Base-by-base conservation (phyloP, 2,113 vertebrate genomes). In the Stomatorhinus ivindoensis region DNA sequence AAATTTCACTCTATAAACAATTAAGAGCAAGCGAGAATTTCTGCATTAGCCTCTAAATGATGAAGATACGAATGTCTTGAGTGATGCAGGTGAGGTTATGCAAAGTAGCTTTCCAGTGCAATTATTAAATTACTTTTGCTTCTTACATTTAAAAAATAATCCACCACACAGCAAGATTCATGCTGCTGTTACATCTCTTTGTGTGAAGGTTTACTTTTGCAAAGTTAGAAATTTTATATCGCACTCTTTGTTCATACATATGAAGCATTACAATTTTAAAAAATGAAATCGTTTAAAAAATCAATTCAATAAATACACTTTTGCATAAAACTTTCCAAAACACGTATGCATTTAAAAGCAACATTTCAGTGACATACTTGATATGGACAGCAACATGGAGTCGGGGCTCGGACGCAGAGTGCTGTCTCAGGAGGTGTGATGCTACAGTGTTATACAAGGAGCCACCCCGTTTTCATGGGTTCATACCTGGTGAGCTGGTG, bases 401-500 rank as follows among this genome's bases (percentile, higher is more conserved):
- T 65, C 61, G 3, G 61, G 8, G 24, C 21, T n/a, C 0, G 55
- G n/a, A 65, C 2, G 9, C 10, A 0, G 11, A 27, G 58, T 65
- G 24, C 21, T 10, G 58, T 65, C 58, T 8, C 24, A 65, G 61
- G 9, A 65, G 58, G n/a, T 3, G 58, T 65, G 58, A 65, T 1
- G 9, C 3, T 65, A 65, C n/a, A 65, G 58, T 27, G 24, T 3
- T 27, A 65, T 3, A 8, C 24, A 11, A 65, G 13, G 61, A 11
- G n/a, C 61, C 61, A 10, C 9, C n/a, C 2, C 61, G 27, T 65
- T 11, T 65, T 27, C 61, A 27, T 9, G 44, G 7, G 42, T 93
- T 89, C 94, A 90, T 94, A 99, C 98, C 95, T 87, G 97, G 93
- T 17, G 95, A 92, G 0, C 3, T 80, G 73, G 15, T 93, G 5